Base-by-base conservation (phyloP, 2,888 invertebrate genomes). In the Heteropelma amictum region DNA sequence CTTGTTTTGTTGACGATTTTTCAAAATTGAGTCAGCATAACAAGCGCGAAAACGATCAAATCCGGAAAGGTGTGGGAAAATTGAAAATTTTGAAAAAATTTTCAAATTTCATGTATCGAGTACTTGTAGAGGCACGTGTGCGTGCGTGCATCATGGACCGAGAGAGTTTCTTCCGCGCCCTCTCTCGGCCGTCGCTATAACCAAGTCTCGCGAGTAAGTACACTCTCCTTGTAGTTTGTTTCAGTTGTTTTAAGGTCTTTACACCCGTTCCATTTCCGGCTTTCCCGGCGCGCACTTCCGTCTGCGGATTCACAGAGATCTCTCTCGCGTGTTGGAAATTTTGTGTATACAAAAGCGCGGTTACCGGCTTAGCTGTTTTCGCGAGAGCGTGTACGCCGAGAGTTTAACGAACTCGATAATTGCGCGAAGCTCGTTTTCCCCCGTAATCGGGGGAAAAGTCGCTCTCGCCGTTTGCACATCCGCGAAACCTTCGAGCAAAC, bases 351-450 rank as follows among this genome's bases (percentile, higher is more conserved):
- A n/a, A n/a, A n/a, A n/a, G n/a, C n/a, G n/a, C n/a, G n/a, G n/a
- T n/a, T 47, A 6, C 45, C 28, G 19, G 12, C 35, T 14, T 35
- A 17, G 26, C 7, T 68, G 26, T 42, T 42, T 21, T 17, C 33
- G 58, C 3, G 28, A 38, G 12, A 17, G 47, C 28, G 30, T 38
- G 19, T 7, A 38, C 26, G 49, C 40, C 17, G 12, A 23, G 65
- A 65, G 65, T 70, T 74, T 74, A 70, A 70, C 70, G 70, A 74
- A 74, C 74, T 65, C 65, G 74, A 70, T 74, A 70, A 74, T 70
- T 74, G 70, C 74, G 38, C 65, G 33, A 60, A 65, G 47, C 65
- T 65, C 70, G 74, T 74, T 74, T 56, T 54, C 56, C n/a, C n/a
- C 60, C 33, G 54, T 61, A 74, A 64, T 65, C 65, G 64, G 35